phyloP scores from a whole-genome alignment of 2,888 invertebrate genomes.

The Bimastos eiseni region DNA sequence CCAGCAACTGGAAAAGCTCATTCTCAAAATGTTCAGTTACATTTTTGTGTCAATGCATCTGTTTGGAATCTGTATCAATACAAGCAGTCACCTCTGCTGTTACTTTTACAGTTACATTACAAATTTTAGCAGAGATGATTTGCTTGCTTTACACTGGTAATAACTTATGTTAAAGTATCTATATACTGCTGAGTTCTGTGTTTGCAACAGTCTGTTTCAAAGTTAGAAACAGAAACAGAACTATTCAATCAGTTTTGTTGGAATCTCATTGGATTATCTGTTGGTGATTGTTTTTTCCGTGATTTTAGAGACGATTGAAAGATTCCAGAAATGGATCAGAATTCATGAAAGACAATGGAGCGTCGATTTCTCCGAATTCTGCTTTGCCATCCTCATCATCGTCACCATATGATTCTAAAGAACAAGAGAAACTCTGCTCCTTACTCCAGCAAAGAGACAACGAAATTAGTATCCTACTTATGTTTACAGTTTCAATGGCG shows the following conservation, averaged over 20 bases:
- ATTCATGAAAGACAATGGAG: not conserved
- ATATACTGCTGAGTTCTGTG: not conserved
- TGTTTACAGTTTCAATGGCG: not conserved
- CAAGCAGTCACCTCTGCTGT: no score
- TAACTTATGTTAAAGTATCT: not conserved
- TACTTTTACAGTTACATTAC: no score
- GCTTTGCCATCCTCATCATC: conserved; percentile 3
- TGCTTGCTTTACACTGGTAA: no score
- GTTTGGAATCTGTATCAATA: no score
- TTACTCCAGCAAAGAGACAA: conserved; percentile 60
- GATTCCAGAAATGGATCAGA: not conserved
- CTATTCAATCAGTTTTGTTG: not conserved
- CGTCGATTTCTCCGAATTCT: not conserved
- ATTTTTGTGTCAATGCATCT: no score
- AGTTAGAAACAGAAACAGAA: no score
- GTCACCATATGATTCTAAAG: conserved; percentile 37
- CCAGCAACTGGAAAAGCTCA: no score
- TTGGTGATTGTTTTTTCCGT: not conserved
- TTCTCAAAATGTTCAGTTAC: no score
- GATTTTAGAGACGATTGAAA: not conserved
- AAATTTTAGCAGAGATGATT: no score
- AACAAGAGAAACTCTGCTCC: conserved; percentile 55
- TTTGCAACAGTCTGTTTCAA: not conserved
- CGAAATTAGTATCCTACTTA: conserved; percentile 61
- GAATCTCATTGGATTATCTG: not conserved